phyloP scores from a whole-genome alignment of 2,888 invertebrate species.

The Dichetophora obliterata region DNA sequence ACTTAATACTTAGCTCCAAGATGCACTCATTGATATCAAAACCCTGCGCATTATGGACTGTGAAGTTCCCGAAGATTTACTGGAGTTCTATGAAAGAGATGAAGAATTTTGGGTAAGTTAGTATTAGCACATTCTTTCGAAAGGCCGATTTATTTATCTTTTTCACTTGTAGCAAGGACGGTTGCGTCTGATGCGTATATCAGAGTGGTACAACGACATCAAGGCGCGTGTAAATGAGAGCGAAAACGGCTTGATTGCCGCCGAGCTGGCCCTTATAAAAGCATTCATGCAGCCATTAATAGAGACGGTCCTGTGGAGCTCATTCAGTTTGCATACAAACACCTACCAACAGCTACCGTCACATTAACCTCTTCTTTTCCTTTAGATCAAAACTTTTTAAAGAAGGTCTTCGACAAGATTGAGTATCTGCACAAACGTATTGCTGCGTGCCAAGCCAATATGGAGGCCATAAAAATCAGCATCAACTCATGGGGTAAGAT shows the following conservation, averaged over 20 bases:
- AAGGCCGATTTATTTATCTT: background rate
- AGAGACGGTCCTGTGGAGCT: conserved; percentile 51
- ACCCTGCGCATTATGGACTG: conserved; percentile 80
- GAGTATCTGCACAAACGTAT: conserved; percentile 80
- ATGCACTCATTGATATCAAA: conserved; percentile 84
- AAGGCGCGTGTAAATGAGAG: conserved; percentile 79
- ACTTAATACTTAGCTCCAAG: conserved; percentile 73
- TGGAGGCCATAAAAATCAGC: conserved; percentile 72
- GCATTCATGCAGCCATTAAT: conserved; percentile 78
- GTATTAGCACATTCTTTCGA: background rate
- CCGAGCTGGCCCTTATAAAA: conserved; percentile 84
- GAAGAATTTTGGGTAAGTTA: conserved; percentile 76
- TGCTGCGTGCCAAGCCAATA: conserved; percentile 77
- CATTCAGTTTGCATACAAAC: conserved; percentile 49
- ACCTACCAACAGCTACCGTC: background rate
- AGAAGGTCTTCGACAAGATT: conserved; percentile 77
- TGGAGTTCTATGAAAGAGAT: conserved; percentile 76
- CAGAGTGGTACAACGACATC: conserved; percentile 87
- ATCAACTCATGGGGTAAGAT: conserved; percentile 80
- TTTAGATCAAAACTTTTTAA: conserved; percentile 78
- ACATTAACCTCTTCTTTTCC: conserved; percentile 33
- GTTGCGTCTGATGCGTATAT: conserved; percentile 75
- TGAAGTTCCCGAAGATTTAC: conserved; percentile 75
- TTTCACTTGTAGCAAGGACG: conserved; percentile 70
- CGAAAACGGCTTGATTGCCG: conserved; percentile 82